phyloP scores from a whole-genome alignment of 1,140 invertebrate genomes.

The Drosophila rhopaloa region DNA sequence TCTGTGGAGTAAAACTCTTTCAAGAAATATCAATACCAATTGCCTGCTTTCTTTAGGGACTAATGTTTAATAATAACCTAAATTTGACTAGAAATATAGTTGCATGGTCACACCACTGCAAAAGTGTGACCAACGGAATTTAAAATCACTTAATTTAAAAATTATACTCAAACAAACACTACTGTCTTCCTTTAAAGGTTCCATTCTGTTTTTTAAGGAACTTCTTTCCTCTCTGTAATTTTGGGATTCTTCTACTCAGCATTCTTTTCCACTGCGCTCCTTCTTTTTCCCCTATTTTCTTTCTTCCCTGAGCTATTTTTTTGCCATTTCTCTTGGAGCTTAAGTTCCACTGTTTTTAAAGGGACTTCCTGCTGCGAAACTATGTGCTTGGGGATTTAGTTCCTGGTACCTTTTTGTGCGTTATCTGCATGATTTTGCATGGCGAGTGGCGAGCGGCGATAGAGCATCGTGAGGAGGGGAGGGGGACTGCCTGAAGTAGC shows the following conservation, averaged over 20 bases:
- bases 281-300: neutral
- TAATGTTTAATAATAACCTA: too few species aligned
- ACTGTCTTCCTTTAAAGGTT: neutral
- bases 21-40: neutral
- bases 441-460: constrained; percentile 13
- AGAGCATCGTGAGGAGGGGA: neutral
- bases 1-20: too few species aligned
- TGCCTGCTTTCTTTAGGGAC: too few species aligned
- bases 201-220: neutral
- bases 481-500: constrained; percentile 55
- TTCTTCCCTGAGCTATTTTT: neutral
- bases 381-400: constrained; percentile 79
- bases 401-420: constrained; percentile 71
- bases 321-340: constrained; percentile 9
- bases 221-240: neutral
- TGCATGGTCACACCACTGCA: neutral
- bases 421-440: constrained; percentile 70
- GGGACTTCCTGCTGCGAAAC: constrained; percentile 49
- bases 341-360: constrained; percentile 28
- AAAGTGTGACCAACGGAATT: neutral
- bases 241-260: neutral
- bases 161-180: neutral
- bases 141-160: neutral
- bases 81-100: neutral
- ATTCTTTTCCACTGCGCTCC: neutral